phyloP scores from a whole-genome alignment of 2,113 vertebrate genomes.

The Oenanthe oenanthe region DNA sequence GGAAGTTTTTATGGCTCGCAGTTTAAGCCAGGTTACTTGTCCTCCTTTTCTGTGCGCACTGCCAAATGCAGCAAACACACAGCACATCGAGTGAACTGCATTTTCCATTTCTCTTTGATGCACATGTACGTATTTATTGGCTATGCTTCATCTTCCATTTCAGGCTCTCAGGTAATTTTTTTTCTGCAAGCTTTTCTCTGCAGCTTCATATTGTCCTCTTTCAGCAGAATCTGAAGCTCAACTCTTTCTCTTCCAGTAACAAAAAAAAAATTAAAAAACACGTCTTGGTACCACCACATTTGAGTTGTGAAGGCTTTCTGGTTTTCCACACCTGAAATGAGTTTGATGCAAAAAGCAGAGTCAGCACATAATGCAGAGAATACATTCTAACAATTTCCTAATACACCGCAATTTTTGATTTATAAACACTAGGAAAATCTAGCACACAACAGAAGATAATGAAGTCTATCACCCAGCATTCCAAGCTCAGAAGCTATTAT shows the following conservation, averaged over 20 bases:
- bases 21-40: not conserved
- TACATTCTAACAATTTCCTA: not conserved
- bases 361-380: not conserved
- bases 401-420: not conserved
- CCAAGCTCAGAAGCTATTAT: not conserved
- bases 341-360: not conserved
- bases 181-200: not conserved
- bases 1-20: not conserved
- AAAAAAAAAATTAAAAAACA: not conserved
- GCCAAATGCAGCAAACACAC: not conserved
- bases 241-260: not conserved
- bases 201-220: not conserved
- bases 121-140: not conserved
- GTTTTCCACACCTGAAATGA: conserved; percentile 20
- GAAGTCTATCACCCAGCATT: not conserved
- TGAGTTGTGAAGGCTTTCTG: not conserved
- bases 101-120: not conserved
- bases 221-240: not conserved
- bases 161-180: not conserved
- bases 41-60: not conserved
- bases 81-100: not conserved
- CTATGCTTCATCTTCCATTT: not conserved
- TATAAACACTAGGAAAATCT: not conserved
- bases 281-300: not conserved
- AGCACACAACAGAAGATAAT: not conserved